Evolutionary conservation across 2,113 vertebrate genomes (phyloP).

Genomic region (Empidonax traillii): DNA sequence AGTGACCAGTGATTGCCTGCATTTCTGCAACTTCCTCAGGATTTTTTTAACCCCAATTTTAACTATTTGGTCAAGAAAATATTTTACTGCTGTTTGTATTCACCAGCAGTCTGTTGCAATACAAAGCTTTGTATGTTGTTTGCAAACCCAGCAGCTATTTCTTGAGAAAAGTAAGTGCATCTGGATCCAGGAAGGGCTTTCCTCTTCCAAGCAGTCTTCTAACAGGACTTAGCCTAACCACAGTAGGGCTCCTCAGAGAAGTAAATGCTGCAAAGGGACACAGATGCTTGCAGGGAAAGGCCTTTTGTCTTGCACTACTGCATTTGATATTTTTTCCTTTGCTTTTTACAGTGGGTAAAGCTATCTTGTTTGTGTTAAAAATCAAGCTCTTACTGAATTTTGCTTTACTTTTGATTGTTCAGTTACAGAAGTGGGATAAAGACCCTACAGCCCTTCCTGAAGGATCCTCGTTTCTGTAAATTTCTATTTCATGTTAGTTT

Average conservation of each 20-base stretch:
- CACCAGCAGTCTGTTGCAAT: neutral
- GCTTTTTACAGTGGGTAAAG: neutral
- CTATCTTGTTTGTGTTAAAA: neutral
- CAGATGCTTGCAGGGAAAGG: conserved; percentile 5
- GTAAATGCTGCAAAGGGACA: neutral
- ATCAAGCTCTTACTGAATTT: neutral
- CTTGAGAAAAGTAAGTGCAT: neutral
- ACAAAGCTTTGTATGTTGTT: neutral
- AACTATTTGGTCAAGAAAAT: neutral
- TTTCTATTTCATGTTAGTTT: neutral
- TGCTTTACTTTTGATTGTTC: neutral
- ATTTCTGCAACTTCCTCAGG: neutral
- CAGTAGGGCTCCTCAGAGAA: neutral
- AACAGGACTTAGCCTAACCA: neutral
- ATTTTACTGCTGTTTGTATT: neutral
- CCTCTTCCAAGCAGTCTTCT: neutral
- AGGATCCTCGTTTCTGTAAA: neutral
- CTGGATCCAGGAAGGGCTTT: neutral
- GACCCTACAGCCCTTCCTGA: neutral
- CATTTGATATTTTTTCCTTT: neutral
- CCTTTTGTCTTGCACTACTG: conserved; percentile 6
- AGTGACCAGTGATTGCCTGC: neutral
- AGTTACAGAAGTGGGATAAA: neutral
- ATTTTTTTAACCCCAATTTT: neutral
- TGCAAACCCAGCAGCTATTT: conserved; percentile 1